Conservation (phyloP, 2,888 invertebrate genomes). For the Heliconius sara region DNA sequence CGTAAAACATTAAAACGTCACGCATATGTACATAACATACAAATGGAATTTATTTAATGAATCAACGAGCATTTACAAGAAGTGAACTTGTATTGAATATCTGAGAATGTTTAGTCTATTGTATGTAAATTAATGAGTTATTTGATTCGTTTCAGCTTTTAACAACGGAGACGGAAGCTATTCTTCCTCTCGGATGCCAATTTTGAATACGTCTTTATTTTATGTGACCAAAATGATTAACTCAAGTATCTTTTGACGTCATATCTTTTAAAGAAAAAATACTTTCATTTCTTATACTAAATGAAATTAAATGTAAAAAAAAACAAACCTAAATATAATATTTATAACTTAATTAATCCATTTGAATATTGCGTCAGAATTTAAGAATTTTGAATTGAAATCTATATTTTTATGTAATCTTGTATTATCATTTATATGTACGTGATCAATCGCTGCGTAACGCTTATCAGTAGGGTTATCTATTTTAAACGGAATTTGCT, state of each 20-base stretch:
- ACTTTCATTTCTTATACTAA: not conserved
- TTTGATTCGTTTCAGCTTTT: constrained; percentile 34
- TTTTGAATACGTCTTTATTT: constrained; percentile 14
- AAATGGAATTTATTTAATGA: constrained; percentile 16
- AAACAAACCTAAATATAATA: not conserved
- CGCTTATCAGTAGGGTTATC: constrained; percentile 1
- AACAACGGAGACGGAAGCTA: constrained; percentile 42
- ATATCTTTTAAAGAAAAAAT: not conserved
- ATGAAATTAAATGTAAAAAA: not conserved
- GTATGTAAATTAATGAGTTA: constrained; percentile 44
- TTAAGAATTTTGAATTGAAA: not conserved
- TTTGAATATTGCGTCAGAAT: not conserved
- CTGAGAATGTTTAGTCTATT: constrained; percentile 38
- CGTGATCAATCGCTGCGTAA: not conserved
- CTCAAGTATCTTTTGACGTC: not conserved
- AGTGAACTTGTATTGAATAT: constrained; percentile 33
- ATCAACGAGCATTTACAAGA: constrained; percentile 28
- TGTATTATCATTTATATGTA: constrained; percentile 6
- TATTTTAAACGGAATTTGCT: not conserved
- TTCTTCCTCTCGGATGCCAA: constrained; percentile 37
- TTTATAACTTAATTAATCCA: not conserved
- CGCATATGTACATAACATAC: not conserved
- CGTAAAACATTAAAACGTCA: not conserved
- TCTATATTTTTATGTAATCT: constrained; percentile 11
- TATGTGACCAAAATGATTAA: constrained; percentile 5